Base-by-base conservation (phyloP, 2,797 vertebrate species). In the Cynopterus sphinx region DNA sequence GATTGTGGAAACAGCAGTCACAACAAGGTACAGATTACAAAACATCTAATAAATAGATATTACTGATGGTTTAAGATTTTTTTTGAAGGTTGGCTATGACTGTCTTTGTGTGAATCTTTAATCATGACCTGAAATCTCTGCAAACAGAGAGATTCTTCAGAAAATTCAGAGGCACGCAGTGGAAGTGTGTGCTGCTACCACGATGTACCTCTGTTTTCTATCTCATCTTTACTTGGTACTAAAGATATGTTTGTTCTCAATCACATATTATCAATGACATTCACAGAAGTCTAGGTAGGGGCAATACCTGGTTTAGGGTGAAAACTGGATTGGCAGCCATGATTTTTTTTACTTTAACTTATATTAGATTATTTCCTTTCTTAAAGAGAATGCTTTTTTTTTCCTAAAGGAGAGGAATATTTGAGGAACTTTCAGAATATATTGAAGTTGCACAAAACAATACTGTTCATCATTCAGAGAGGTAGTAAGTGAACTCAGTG, bases 271-370 rank as follows among this genome's bases (percentile, higher is more conserved):
- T 86, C 49, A 59, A 10, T 39, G 82, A 65, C 67, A 90, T 41
- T 93, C 81, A 36, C 0, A 90, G n/a, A 92, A 49, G 63, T 68
- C 55, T 75, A 82, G 4, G 65, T 75, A 82, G 4, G 65, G 71
- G 31, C 43, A 96, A 74, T 46, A 49, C 19, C 24, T 4, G 2
- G 53, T 73, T 94, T 83, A 68, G 61, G 41, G 53, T 85, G 8
- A 70, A 84, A 86, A 85, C 12, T 43, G 61, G 77, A 85, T 6
- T 63, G 67, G 22, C 39, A 78, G 43, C 7, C 39, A 68, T 39
- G 89, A 53, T 53, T 31, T 78, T 78, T 84, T 67, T 82, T 90
- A 73, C 65, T 93, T 92, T 93, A 59, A 94, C 88, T 85, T 90
- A 78, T 73, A 92, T 89, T 51, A 86, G 77, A 12, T 22, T 79